These are phyloP conservation scores for Argyrosomus japonicus DNA, from an alignment of 2,113 vertebrate species.

Conservation along the genomic window DNA sequence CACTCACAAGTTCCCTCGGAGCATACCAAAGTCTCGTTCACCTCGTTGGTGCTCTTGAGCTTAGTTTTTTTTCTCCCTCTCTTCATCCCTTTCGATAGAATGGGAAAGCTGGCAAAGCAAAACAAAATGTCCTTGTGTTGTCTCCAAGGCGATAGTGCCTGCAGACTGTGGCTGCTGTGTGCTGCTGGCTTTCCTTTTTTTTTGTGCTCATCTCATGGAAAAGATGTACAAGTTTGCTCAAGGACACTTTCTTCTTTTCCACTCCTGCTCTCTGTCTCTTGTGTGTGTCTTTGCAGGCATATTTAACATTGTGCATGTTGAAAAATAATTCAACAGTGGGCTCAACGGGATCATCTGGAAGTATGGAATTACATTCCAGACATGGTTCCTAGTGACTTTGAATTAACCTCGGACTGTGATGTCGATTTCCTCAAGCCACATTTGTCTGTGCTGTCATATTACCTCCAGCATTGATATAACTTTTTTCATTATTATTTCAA, in stretches of 20 bases:
- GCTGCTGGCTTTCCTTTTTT: conserved; percentile 35
- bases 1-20: conserved; percentile 21
- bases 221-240: conserved; percentile 74
- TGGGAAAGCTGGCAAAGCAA: conserved; percentile 66
- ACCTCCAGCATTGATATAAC: conserved; percentile 6
- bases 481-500: conserved; percentile 26
- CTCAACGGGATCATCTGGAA: conserved; percentile 66
- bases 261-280: conserved; percentile 14
- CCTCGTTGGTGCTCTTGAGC: conserved; percentile 47
- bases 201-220: conserved; percentile 59
- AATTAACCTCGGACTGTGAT: conserved; percentile 64
- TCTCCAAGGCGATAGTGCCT: conserved; percentile 71
- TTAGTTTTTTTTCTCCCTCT: not conserved
- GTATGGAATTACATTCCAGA: conserved; percentile 68
- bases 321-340: conserved; percentile 57
- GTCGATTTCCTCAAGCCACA: conserved; percentile 49
- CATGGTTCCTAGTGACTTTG: conserved; percentile 67
- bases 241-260: conserved; percentile 63
- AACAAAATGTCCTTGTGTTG: conserved; percentile 81
- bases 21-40: conserved; percentile 51
- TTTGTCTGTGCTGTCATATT: conserved; percentile 24
- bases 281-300: conserved; percentile 41
- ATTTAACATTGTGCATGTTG: conserved; percentile 60
- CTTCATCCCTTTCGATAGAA: conserved; percentile 64
- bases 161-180: conserved; percentile 63